Percentiles rank a stretch among this genome's conserved stretches.
These are phyloP conservation scores for Eulemur mongoz DNA, from an alignment of 2,797 vertebrate species.

Conservation along the genomic window DNA sequence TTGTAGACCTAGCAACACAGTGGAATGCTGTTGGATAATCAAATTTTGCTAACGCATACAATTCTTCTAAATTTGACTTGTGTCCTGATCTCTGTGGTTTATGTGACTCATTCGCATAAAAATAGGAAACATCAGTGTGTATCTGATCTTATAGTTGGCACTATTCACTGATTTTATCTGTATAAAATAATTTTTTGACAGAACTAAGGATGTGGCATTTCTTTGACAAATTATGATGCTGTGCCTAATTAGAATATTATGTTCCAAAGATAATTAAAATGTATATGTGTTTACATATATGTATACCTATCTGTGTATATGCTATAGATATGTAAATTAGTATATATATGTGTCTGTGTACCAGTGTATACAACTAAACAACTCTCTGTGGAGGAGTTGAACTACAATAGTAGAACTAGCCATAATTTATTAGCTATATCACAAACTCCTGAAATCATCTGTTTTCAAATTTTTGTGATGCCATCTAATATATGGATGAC, in stretches of 20 bases:
- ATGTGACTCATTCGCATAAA: neutral
- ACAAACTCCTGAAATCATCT: neutral
- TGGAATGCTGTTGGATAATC: neutral
- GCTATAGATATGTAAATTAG: neutral
- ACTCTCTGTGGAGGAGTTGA: neutral
- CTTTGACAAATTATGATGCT: neutral
- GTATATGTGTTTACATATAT: neutral
- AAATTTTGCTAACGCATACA: neutral
- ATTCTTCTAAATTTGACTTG: neutral
- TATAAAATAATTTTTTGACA: slow-evolving; percentile 27
- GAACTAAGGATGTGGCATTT: neutral
- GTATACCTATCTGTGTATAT: neutral
- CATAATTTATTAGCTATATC: neutral
- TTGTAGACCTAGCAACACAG: neutral
- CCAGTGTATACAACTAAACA: neutral
- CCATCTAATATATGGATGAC: neutral
- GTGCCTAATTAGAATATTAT: neutral
- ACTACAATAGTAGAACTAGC: neutral
- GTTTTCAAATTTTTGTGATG: neutral
- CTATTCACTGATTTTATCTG: slow-evolving; percentile 28
- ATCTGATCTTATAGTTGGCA: slow-evolving; percentile 17
- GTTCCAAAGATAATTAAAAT: neutral
- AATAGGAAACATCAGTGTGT: neutral
- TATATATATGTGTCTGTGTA: neutral
- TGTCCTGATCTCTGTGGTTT: neutral